Evolutionary conservation across 2,888 invertebrate genomes (phyloP).

Genomic region (Hypsopygia costalis): DNA sequence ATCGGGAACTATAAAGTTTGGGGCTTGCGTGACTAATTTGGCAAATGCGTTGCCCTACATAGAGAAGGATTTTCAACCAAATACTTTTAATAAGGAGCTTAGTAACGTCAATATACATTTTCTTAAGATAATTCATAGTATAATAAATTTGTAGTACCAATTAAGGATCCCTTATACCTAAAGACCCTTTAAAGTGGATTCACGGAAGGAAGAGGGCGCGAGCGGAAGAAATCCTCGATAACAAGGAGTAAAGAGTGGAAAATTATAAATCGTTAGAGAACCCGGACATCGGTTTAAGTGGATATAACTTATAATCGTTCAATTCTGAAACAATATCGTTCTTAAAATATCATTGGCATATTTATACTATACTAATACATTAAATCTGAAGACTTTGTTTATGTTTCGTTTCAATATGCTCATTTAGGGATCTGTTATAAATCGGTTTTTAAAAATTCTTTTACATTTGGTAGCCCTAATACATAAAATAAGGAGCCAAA

Average conservation of each 20-base stretch:
- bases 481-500: too few relatives aligned
- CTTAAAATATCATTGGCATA: background rate
- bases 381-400: too few relatives aligned
- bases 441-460: too few relatives aligned
- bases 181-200: conserved; percentile 68
- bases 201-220: conserved; percentile 65
- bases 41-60: conserved; percentile 12
- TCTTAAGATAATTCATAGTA: conserved; percentile 44
- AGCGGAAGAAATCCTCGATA: conserved; percentile 72
- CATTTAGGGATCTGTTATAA: too few relatives aligned
- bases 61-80: conserved; percentile 1
- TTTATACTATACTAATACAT: too few relatives aligned
- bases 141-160: conserved; percentile 68
- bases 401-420: too few relatives aligned
- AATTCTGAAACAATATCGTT: conserved; percentile 32
- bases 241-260: conserved; percentile 64
- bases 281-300: conserved; percentile 47
- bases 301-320: conserved; percentile 48
- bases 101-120: conserved; percentile 21
- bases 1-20: conserved; percentile 27
- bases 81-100: background rate
- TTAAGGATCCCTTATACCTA: conserved; percentile 69
- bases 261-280: conserved; percentile 63
- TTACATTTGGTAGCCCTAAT: too few relatives aligned
- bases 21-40: conserved; percentile 25